These are phyloP conservation scores for Solen grandis DNA, from an alignment of 1,140 invertebrate species.

Conservation along the genomic window DNA sequence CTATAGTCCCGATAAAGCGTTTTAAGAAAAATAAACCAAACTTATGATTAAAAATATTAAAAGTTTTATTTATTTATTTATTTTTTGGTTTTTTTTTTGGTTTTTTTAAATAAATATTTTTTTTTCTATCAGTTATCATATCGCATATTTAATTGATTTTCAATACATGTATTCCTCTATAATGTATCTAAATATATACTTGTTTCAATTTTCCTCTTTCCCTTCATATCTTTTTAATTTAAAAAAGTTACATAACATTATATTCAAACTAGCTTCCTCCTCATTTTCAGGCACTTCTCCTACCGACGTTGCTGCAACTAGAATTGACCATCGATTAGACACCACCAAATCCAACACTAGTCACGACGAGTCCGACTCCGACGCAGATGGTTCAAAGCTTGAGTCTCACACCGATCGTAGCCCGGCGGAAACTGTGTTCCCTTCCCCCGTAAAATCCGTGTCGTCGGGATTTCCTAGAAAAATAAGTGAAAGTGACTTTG, in stretches of 20 bases:
- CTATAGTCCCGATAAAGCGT: too few species aligned
- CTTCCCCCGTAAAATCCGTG: constrained; percentile 42
- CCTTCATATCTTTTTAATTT: too few species aligned
- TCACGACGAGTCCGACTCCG: constrained; percentile 45
- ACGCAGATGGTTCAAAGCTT: neutral
- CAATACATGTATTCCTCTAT: too few species aligned
- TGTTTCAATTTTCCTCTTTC: too few species aligned
- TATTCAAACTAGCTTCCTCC: neutral
- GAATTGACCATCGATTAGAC: constrained; percentile 46
- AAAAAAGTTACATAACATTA: neutral
- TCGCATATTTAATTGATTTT: too few species aligned
- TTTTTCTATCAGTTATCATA: too few species aligned
- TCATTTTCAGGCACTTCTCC: constrained; percentile 50
- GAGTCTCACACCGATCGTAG: neutral
- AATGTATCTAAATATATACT: too few species aligned
- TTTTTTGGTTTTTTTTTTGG: too few species aligned
- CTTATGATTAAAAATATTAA: too few species aligned
- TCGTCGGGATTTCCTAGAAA: constrained; percentile 41
- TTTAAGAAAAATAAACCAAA: too few species aligned
- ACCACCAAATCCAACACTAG: constrained; percentile 52
- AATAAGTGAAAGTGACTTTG: constrained; percentile 57
- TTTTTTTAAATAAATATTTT: too few species aligned
- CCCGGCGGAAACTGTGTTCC: constrained; percentile 11
- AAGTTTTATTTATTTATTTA: too few species aligned
- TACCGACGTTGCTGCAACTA: constrained; percentile 34